Evolutionary conservation across 2,113 vertebrate genomes (phyloP).

Genomic region (Camarhynchus parvulus): DNA sequence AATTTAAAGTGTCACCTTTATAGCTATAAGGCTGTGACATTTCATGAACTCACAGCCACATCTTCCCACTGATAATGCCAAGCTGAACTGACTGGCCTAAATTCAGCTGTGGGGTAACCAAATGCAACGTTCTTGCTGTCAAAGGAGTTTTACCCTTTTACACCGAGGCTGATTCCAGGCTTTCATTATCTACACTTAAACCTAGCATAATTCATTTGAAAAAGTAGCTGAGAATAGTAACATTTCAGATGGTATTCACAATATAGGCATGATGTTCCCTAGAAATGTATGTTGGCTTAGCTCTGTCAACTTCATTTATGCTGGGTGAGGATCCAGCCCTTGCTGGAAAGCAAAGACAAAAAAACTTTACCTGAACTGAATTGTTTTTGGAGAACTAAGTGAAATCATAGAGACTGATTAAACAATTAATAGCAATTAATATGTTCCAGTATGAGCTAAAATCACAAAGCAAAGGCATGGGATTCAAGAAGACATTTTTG

Average conservation of each 20-base stretch:
- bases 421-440: background rate
- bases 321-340: background rate
- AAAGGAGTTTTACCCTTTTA: background rate
- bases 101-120: slow-evolving; percentile 30
- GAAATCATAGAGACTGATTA: background rate
- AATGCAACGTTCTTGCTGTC: background rate
- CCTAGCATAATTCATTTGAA: slow-evolving; percentile 32
- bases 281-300: background rate
- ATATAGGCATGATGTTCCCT: background rate
- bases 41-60: slow-evolving; percentile 52
- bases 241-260: slow-evolving; percentile 13
- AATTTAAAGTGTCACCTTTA: slow-evolving; percentile 69
- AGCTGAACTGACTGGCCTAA: slow-evolving; percentile 42
- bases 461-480: background rate
- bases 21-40: slow-evolving; percentile 64
- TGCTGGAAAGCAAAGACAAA: slow-evolving; percentile 2
- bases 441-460: background rate
- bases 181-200: slow-evolving; percentile 60
- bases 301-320: background rate
- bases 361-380: background rate
- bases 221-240: slow-evolving; percentile 44
- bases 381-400: background rate
- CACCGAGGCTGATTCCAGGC: slow-evolving; percentile 18
- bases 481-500: background rate
- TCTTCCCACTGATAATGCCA: slow-evolving; percentile 53